Percentiles rank a stretch among this genome's conserved stretches.
These are phyloP conservation scores for Anniella stebbinsi DNA, from an alignment of 2,797 vertebrate species.

Conservation along the genomic window DNA sequence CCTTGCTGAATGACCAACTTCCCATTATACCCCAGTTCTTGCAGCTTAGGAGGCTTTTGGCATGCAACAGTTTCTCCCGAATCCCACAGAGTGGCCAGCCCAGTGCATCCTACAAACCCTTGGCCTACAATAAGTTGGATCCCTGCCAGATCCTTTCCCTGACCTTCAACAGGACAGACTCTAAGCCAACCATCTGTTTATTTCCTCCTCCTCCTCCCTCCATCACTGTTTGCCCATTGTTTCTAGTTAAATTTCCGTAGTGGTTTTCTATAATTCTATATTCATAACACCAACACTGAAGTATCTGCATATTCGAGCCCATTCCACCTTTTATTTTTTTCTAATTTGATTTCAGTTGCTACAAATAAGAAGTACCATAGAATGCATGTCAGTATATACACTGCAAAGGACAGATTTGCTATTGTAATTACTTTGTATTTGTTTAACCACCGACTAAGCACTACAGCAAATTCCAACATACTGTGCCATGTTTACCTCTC, in stretches of 20 bases:
- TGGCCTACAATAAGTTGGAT: neutral
- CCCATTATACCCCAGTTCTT: neutral
- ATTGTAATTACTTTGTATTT: slow-evolving; percentile 48
- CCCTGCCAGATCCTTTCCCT: neutral
- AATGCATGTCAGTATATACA: neutral
- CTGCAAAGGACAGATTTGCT: neutral
- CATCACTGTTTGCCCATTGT: neutral
- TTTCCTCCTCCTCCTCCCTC: neutral
- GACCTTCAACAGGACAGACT: neutral
- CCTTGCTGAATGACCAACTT: neutral
- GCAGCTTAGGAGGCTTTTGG: neutral
- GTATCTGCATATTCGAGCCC: neutral
- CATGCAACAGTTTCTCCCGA: neutral
- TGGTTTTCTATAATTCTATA: neutral
- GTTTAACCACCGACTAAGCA: slow-evolving; percentile 25
- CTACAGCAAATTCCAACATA: slow-evolving; percentile 37
- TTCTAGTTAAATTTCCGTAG: neutral
- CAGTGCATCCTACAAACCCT: neutral
- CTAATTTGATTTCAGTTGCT: neutral
- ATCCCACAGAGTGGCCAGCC: neutral
- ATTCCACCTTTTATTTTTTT: neutral
- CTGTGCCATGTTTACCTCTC: slow-evolving; percentile 18
- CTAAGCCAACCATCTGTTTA: neutral
- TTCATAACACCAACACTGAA: neutral
- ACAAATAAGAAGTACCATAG: neutral